Percentiles rank a stretch among this genome's conserved stretches.
phyloP scores from a whole-genome alignment of 2,113 vertebrate species.

The Etheostoma spectabile region DNA sequence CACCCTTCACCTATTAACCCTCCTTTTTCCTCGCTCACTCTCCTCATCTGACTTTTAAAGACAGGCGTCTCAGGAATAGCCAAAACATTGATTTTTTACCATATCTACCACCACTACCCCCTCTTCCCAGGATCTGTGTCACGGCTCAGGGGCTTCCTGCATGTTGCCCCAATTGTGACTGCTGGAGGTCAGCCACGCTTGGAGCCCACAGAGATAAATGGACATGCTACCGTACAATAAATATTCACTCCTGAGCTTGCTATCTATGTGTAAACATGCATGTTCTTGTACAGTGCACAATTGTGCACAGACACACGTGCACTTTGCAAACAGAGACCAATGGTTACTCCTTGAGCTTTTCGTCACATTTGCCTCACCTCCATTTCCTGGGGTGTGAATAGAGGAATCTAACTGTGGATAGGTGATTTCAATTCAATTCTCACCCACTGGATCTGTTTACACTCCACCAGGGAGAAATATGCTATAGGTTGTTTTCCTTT shows the following conservation, averaged over 20 bases:
- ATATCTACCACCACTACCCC: slow-evolving; percentile 20
- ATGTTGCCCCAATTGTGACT: slow-evolving; percentile 73
- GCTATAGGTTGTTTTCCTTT: slow-evolving; percentile 76
- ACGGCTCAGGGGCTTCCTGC: slow-evolving; percentile 65
- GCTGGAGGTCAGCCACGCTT: slow-evolving; percentile 83
- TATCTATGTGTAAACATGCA: slow-evolving; percentile 63
- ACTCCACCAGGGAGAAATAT: slow-evolving; percentile 87
- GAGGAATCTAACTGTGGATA: slow-evolving; percentile 91
- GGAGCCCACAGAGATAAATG: slow-evolving; percentile 86
- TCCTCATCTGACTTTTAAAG: slow-evolving; percentile 82
- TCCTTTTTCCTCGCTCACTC: slow-evolving; percentile 53
- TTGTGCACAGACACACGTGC: slow-evolving; percentile 18
- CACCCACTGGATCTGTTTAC: slow-evolving; percentile 94
- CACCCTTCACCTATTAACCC: slow-evolving; percentile 71
- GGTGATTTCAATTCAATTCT: slow-evolving; percentile 99
- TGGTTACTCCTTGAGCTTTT: slow-evolving; percentile 73
- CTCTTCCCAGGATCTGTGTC: slow-evolving; percentile 61
- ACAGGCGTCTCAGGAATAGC: slow-evolving; percentile 85
- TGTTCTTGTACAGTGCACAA: slow-evolving; percentile 37
- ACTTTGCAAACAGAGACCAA: slow-evolving; percentile 55
- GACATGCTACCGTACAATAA: slow-evolving; percentile 68
- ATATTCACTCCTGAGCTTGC: slow-evolving; percentile 66
- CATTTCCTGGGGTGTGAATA: slow-evolving; percentile 86
- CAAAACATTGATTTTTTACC: slow-evolving; percentile 89
- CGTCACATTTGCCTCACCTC: slow-evolving; percentile 56